Conservation (phyloP, 2,888 invertebrate genomes). For the Volucella inflata region DNA sequence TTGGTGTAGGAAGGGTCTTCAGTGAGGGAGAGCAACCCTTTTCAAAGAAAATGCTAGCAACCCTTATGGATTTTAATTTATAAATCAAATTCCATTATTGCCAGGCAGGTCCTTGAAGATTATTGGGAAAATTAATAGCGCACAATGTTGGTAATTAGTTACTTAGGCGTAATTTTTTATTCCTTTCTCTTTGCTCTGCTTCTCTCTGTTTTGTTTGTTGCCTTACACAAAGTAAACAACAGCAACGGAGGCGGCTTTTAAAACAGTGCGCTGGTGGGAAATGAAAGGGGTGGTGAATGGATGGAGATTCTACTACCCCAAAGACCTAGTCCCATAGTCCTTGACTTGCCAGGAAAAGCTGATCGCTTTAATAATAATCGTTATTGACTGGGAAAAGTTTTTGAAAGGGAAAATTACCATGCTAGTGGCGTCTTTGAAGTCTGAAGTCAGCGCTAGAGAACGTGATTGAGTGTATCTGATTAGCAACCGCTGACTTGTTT, state of each 20-base stretch:
- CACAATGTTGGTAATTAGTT: conserved; percentile 69
- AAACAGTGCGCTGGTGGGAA: conserved; percentile 11
- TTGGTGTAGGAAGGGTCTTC: background rate
- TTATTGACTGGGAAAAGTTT: conserved; percentile 51
- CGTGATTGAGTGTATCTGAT: conserved; percentile 70
- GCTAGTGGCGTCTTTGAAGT: conserved; percentile 67
- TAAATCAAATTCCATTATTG: conserved; percentile 62
- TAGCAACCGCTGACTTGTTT: conserved; percentile 28
- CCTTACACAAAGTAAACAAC: conserved; percentile 41
- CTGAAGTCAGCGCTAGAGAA: conserved; percentile 8
- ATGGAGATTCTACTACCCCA: background rate
- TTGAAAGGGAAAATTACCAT: conserved; percentile 49
- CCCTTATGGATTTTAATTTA: conserved; percentile 51
- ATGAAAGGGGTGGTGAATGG: conserved; percentile 38
- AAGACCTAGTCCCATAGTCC: conserved; percentile 17
- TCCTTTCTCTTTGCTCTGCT: conserved; percentile 16
- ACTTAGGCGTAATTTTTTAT: conserved; percentile 33
- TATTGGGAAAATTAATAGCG: conserved; percentile 69
- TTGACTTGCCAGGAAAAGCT: conserved; percentile 44
- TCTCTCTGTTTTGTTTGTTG: background rate
- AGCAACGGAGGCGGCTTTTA: background rate
- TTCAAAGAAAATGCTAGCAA: background rate
- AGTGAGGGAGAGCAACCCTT: background rate
- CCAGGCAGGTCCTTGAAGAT: conserved; percentile 53
- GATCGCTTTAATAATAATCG: conserved; percentile 70